Conservation (phyloP, 2,888 invertebrate genomes). For the Cheilosia soror region DNA sequence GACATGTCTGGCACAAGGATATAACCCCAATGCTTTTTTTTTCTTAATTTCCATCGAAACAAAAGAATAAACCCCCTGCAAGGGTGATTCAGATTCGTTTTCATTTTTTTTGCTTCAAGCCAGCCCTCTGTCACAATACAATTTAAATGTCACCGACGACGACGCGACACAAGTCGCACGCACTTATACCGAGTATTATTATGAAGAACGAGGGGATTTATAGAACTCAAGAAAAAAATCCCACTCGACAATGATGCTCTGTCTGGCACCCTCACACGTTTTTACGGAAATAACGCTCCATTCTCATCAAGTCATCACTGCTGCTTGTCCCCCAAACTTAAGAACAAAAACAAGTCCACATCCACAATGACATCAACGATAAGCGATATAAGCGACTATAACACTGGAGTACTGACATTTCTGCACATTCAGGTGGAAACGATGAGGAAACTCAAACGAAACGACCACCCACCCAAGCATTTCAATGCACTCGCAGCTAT, state of each 20-base stretch:
- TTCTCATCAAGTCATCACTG: constrained; percentile 24
- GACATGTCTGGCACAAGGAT: constrained; percentile 48
- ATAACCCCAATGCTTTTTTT: constrained; percentile 30
- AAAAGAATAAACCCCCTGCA: constrained; percentile 43
- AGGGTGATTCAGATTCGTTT: constrained; percentile 38
- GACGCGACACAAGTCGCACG: constrained; percentile 52
- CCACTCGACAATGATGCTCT: constrained; percentile 34
- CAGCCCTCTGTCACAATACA: constrained; percentile 47
- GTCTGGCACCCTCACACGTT: constrained; percentile 42
- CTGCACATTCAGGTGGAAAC: constrained; percentile 43
- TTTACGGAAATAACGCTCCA: constrained; percentile 43
- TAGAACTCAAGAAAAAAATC: constrained; percentile 16
- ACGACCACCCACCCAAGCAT: constrained; percentile 22
- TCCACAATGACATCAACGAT: constrained; percentile 4
- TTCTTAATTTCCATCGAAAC: constrained; percentile 1
- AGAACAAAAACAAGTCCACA: constrained; percentile 11
- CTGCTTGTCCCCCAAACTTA: constrained; percentile 27
- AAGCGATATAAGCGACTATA: not conserved
- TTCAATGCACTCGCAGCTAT: constrained; percentile 33
- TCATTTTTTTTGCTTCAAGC: not conserved
- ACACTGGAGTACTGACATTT: not conserved
- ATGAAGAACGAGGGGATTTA: constrained; percentile 14
- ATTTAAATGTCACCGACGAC: constrained; percentile 36
- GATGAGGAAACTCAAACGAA: constrained; percentile 18
- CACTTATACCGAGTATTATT: constrained; percentile 4